Conservation (phyloP, 2,888 invertebrate genomes). For the Cetonia aurata region DNA sequence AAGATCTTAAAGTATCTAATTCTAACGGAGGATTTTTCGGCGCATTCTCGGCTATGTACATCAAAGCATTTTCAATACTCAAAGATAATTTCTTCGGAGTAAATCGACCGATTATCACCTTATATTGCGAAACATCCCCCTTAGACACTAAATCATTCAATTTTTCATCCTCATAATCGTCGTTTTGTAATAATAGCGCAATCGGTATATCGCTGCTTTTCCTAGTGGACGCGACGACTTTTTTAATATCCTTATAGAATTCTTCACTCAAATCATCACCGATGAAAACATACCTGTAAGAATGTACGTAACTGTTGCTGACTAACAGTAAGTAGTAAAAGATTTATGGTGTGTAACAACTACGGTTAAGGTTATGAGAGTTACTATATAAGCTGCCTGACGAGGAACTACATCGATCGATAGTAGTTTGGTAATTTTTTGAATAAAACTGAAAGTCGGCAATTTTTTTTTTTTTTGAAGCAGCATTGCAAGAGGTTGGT, state of each 20-base stretch:
- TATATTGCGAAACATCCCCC: slow-evolving; percentile 57
- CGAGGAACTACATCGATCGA: too few species aligned
- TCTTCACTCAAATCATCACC: slow-evolving; percentile 56
- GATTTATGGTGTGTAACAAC: too few species aligned
- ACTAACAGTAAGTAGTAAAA: too few species aligned
- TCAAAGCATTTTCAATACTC: slow-evolving; percentile 57
- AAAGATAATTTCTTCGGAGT: slow-evolving; percentile 49
- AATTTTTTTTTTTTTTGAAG: too few species aligned
- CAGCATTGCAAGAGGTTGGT: too few species aligned
- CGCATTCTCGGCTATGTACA: slow-evolving; percentile 69
- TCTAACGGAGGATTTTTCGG: slow-evolving; percentile 70
- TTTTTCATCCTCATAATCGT: slow-evolving; percentile 45
- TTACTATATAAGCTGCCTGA: too few species aligned
- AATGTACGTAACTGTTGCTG: too few species aligned
- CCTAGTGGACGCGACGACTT: slow-evolving; percentile 7
- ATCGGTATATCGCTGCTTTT: slow-evolving; percentile 57
- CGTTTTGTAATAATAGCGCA: slow-evolving; percentile 55
- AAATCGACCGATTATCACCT: slow-evolving; percentile 54
- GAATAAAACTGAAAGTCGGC: too few species aligned
- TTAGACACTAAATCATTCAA: slow-evolving; percentile 52
- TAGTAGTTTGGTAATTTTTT: too few species aligned
- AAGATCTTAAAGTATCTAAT: slow-evolving; percentile 71
- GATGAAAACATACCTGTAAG: slow-evolving; percentile 63
- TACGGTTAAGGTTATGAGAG: too few species aligned
- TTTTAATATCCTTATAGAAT: slow-evolving; percentile 55